A percentile compares a stretch with the other conserved stretches of the same genome.
Conservation (phyloP, 2,888 invertebrate genomes). For the Chydorus sphaericus region DNA sequence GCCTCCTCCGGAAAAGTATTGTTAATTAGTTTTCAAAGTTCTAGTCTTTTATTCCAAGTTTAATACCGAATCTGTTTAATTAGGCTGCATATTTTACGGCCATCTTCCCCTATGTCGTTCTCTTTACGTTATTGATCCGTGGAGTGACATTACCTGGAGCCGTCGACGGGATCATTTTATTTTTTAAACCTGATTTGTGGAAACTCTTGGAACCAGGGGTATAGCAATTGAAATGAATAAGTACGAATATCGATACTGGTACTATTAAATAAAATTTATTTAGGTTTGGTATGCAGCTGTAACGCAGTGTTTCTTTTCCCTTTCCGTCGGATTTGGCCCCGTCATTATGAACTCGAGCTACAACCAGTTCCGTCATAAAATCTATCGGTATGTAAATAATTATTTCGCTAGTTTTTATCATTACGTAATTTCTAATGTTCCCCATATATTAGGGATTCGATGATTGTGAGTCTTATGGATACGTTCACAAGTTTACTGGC, state of each 20-base stretch:
- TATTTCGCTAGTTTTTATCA: background rate
- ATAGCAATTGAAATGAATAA: slow-evolving; percentile 24
- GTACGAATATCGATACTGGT: background rate
- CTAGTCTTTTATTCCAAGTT: too few relatives aligned
- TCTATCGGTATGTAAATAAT: slow-evolving; percentile 4
- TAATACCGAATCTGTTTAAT: too few relatives aligned
- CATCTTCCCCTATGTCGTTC: slow-evolving; percentile 63
- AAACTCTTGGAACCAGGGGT: slow-evolving; percentile 53
- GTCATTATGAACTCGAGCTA: slow-evolving; percentile 19
- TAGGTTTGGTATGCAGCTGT: slow-evolving; percentile 16
- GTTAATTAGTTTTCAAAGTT: too few relatives aligned
- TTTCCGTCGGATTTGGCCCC: slow-evolving; percentile 16
- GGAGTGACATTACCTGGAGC: slow-evolving; percentile 52
- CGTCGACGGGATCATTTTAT: slow-evolving; percentile 55
- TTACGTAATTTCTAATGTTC: slow-evolving; percentile 9
- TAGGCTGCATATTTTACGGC: slow-evolving; percentile 65
- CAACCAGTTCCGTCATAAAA: slow-evolving; percentile 12
- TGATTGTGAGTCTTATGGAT: slow-evolving; percentile 14
- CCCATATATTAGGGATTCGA: slow-evolving; percentile 9
- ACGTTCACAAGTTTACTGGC: slow-evolving; percentile 13
- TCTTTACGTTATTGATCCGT: slow-evolving; percentile 55
- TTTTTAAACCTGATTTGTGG: slow-evolving; percentile 62
- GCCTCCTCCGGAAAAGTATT: slow-evolving; percentile 26
- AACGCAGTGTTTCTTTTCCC: slow-evolving; percentile 16
- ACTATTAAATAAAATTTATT: background rate